phyloP scores from a whole-genome alignment of 2,888 invertebrate species.

The Tachina lurida region DNA sequence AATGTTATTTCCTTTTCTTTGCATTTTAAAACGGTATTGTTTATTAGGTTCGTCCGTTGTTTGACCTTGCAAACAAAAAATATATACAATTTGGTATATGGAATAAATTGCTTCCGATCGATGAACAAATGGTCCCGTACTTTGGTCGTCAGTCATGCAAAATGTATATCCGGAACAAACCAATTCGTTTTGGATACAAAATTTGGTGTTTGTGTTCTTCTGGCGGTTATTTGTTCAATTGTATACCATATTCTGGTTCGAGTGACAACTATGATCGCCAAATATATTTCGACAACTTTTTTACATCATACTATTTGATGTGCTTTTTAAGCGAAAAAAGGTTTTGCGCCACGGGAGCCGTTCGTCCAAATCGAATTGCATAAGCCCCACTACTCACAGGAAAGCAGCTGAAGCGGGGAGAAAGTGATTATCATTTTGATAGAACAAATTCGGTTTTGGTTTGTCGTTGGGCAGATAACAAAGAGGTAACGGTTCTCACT shows the following conservation, averaged over 20 bases:
- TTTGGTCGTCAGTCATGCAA: slow-evolving; percentile 23
- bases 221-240: slow-evolving; percentile 26
- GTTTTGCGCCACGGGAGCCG: slow-evolving; percentile 37
- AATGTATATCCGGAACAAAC: slow-evolving; percentile 21
- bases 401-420: slow-evolving; percentile 12
- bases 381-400: slow-evolving; percentile 36
- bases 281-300: too few relatives aligned
- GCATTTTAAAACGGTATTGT: too few relatives aligned
- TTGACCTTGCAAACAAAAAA: too few relatives aligned
- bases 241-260: neutral
- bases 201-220: slow-evolving; percentile 28
- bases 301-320: slow-evolving; percentile 9
- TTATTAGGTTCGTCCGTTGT: too few relatives aligned
- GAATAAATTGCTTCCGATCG: slow-evolving; percentile 23
- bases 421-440: slow-evolving; percentile 14
- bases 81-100: slow-evolving; percentile 38
- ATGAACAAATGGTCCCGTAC: too few relatives aligned
- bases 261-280: neutral
- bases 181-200: too few relatives aligned
- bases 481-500: slow-evolving; percentile 45
- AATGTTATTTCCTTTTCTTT: neutral
- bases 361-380: slow-evolving; percentile 31
- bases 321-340: slow-evolving; percentile 23
- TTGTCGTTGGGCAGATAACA: slow-evolving; percentile 36
- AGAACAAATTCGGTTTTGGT: too few relatives aligned